Percentiles rank a stretch among this genome's conserved stretches.
Conservation (phyloP, 2,888 invertebrate genomes). For the Homarus gammarus region DNA sequence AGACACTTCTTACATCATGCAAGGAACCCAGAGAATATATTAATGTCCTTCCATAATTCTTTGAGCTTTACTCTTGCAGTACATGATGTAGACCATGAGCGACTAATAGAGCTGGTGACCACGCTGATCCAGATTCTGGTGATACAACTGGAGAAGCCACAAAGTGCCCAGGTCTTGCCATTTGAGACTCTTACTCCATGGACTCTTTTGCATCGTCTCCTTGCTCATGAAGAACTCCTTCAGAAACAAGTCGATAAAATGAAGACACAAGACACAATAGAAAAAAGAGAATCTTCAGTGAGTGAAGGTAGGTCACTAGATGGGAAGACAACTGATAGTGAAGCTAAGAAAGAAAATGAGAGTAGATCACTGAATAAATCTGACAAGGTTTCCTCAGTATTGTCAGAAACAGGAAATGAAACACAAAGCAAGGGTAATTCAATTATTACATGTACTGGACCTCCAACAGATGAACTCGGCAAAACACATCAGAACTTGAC, state of each 20-base stretch:
- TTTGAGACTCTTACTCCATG: conserved; percentile 88
- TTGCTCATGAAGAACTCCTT: conserved; percentile 81
- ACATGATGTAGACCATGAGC: conserved; percentile 79
- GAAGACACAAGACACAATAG: background rate
- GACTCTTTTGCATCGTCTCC: conserved; percentile 89
- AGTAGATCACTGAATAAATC: background rate
- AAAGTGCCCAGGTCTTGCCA: conserved; percentile 84
- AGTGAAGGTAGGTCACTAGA: background rate
- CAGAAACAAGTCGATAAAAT: conserved; percentile 14
- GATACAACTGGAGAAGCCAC: conserved; percentile 87
- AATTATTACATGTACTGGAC: background rate
- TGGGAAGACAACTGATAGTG: background rate
- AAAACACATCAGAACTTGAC: background rate
- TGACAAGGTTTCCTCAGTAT: background rate
- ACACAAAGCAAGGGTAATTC: background rate
- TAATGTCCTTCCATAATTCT: no score
- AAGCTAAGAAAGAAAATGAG: background rate
- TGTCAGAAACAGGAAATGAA: background rate
- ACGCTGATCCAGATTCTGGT: conserved; percentile 88
- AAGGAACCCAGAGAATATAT: no score
- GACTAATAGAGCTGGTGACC: conserved; percentile 85
- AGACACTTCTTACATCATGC: no score
- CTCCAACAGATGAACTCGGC: background rate
- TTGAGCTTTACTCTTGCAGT: conserved; percentile 40
- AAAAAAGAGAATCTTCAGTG: background rate